Evolutionary conservation across 2,888 invertebrate species (phyloP), one percentile per base, ranked within the genome.

Genomic region (Sesia apiformis): DNA sequence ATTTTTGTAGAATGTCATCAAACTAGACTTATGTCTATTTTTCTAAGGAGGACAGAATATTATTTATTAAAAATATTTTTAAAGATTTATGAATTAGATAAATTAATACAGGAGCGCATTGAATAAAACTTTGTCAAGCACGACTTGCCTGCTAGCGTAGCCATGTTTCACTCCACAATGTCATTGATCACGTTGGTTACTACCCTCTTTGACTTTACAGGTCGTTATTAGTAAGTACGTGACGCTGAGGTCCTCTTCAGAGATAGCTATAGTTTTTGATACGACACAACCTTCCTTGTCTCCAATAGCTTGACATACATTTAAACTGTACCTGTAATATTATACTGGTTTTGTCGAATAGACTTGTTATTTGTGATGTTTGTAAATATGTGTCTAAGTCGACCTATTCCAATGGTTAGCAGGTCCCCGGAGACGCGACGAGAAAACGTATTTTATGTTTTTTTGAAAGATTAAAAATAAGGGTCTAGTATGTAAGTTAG

Each of bases 211-310:
- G 85, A 85, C 79, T 87, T 90, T 90, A 74, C 90, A 90, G 90
- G 90, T 90, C 90, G 90, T 81, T 90, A 86, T 88, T 90, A 90
- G 81, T 84, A 83, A 82, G 83, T 76, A 65, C 76, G 80, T 74
- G 86, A 77, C 66, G 88, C 81, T 78, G 85, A 78, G 70, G 70
- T 72, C 80, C 69, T 63, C 83, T 76, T 71, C 81, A 78, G 77
- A 78, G 70, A 72, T 81, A 63, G 72, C 70, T 70, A 72, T 79
- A 78, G 67, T 68, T 82, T 83, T 86, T 78, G 75, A 78, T 78
- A 78, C 82, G 65, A 54, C 66, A 73, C 77, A 72, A 70, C 75
- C 74, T 51, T 75, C 74, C 72, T 66, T 71, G 72, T 77, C 72
- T 70, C 70, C 70, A 66, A 71, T 72, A 81, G 81, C 77, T 76